These are phyloP conservation scores for Otolemur crassicaudatus DNA, from an alignment of 2,797 vertebrate genomes.

Conservation along the genomic window DNA sequence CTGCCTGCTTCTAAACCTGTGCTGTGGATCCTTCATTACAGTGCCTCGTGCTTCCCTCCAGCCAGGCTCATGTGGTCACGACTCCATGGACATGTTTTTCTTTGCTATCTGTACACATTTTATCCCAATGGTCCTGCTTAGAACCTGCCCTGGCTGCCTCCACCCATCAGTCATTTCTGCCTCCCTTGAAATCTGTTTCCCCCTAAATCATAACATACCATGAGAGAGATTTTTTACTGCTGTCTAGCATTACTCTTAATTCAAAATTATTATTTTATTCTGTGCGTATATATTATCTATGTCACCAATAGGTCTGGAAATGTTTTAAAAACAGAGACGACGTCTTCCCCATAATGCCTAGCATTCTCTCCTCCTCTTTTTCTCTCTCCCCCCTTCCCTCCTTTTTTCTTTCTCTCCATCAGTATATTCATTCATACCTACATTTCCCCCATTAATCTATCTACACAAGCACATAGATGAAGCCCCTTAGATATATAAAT, in stretches of 20 bases:
- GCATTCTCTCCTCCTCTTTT: not conserved
- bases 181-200: not conserved
- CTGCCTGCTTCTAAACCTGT: not conserved
- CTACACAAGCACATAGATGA: not conserved
- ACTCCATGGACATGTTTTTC: not conserved
- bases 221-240: not conserved
- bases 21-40: not conserved
- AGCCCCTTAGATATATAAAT: not conserved
- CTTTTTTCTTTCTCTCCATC: not conserved
- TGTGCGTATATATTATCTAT: not conserved
- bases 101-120: not conserved
- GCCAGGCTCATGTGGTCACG: not conserved
- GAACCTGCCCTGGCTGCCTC: not conserved
- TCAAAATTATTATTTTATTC: slow-evolving; percentile 20
- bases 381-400: not conserved
- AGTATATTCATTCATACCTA: not conserved
- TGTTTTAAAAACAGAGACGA: not conserved
- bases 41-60: not conserved
- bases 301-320: not conserved
- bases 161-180: not conserved
- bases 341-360: not conserved
- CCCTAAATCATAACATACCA: not conserved
- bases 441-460: not conserved
- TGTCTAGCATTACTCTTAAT: not conserved
- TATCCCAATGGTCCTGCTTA: not conserved